Evolutionary conservation across 2,113 vertebrate species (phyloP), one percentile per base, ranked within the genome.

Genomic region (Harpagus bidentatus): DNA sequence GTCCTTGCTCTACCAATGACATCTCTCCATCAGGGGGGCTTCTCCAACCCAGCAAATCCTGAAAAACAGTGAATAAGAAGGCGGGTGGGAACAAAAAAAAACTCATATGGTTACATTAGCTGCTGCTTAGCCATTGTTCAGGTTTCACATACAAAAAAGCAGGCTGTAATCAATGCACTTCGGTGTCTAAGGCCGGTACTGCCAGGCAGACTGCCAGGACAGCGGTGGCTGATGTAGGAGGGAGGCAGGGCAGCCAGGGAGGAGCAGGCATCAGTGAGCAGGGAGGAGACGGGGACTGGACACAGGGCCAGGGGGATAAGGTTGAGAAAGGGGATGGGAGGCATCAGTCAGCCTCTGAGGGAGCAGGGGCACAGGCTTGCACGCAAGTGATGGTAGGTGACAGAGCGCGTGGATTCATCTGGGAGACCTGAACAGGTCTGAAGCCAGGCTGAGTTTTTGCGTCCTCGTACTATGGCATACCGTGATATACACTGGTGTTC

Each of bases 281-380:
- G 36, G 34, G 38, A 73, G 16, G 22, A 62, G 26, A 43, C 2
- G 1, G 13, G 29, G 42, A 61, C 28, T 9, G 15, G 22, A 40
- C 5, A 1, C 17, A 40, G 26, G 28, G 11, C 20, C 17, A 7
- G 12, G 3, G 8, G 3, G 0, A 2, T 42, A 36, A 22, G 7
- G 2, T 23, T 2, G 4, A 7, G 3, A 45, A 50, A 76, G 11
- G 6, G 17, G 6, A 9, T 9, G 26, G 48, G 15, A 91, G 9
- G 17, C 4, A 3, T 88, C 1, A 3, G 20, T 71, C 29, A 43
- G 26, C 31, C 8, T 48, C 16, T 25, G 22, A 43, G 38, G 42
- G 52, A 63, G 25, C 48, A 43, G 56, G 28, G 17, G 11, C 2
- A 1, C 47, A 63, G 38, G 19, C 28, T 47, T 67, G 52, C 21